phyloP scores from a whole-genome alignment of 2,113 vertebrate species.

The Catharus minimus region DNA sequence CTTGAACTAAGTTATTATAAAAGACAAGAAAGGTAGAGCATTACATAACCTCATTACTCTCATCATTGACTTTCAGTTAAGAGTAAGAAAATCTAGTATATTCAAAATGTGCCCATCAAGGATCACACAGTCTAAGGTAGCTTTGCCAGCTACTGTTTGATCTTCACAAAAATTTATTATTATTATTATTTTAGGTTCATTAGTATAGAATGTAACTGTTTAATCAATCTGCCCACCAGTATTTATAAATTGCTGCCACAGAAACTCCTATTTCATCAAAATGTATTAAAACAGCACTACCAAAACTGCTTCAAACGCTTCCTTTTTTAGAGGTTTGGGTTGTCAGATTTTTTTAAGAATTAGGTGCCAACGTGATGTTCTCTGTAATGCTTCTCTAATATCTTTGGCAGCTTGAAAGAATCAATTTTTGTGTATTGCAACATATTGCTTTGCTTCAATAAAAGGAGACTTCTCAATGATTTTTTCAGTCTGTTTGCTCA shows the following conservation, averaged over 20 bases:
- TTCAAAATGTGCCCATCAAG: background rate
- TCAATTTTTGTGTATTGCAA: background rate
- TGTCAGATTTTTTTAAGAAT: background rate
- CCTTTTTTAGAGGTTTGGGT: background rate
- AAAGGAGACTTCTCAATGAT: background rate
- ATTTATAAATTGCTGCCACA: background rate
- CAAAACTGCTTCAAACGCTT: background rate
- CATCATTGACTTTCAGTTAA: slow-evolving; percentile 6
- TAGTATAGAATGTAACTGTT: background rate
- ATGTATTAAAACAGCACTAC: background rate
- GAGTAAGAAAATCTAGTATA: background rate
- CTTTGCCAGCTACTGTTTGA: background rate
- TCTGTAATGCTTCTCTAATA: background rate
- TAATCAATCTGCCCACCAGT: background rate
- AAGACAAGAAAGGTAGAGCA: slow-evolving; percentile 15
- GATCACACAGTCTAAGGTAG: background rate
- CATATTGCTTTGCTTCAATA: background rate
- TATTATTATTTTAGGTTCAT: background rate
- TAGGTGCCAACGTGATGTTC: background rate
- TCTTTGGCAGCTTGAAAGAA: slow-evolving; percentile 10
- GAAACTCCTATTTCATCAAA: background rate
- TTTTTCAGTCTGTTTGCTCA: background rate
- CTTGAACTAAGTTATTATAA: slow-evolving; percentile 46
- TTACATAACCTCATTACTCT: slow-evolving; percentile 36
- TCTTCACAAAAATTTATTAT: background rate